Conservation (phyloP, 2,888 invertebrate species). For the Meliscaeva auricollis region DNA sequence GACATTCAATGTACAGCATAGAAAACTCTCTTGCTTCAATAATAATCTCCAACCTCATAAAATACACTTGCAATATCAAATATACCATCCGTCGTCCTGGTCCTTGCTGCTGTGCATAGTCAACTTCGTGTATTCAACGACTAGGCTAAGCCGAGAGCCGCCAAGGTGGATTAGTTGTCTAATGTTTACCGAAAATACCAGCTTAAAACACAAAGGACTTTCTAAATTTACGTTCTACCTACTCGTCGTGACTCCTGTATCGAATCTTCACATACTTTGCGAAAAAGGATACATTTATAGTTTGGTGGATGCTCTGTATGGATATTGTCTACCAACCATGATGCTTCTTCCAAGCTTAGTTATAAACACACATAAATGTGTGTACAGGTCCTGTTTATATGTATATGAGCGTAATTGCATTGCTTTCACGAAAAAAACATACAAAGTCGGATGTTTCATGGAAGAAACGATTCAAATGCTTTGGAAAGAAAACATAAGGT, state of each 20-base stretch:
- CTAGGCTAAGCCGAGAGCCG: not conserved
- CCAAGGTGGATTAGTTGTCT: conserved; percentile 63
- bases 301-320: no score
- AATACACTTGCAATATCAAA: conserved; percentile 9
- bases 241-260: no score
- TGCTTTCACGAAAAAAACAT: no score
- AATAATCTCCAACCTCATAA: conserved; percentile 22
- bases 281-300: no score
- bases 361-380: no score
- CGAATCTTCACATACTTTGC: not conserved
- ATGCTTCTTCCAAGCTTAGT: no score
- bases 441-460: no score
- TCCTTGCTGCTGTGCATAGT: not conserved
- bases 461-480: no score
- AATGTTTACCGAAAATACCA: conserved; percentile 52
- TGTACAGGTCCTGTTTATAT: no score
- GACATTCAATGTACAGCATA: conserved; percentile 29
- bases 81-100: not conserved
- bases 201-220: conserved; percentile 36
- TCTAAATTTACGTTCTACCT: not conserved
- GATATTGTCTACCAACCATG: no score
- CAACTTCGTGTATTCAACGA: not conserved
- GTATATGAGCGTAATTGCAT: no score
- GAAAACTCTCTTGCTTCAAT: not conserved
- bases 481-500: no score